Evolutionary conservation across 2,888 invertebrate genomes (phyloP).

Genomic region (Torymus texanus): DNA sequence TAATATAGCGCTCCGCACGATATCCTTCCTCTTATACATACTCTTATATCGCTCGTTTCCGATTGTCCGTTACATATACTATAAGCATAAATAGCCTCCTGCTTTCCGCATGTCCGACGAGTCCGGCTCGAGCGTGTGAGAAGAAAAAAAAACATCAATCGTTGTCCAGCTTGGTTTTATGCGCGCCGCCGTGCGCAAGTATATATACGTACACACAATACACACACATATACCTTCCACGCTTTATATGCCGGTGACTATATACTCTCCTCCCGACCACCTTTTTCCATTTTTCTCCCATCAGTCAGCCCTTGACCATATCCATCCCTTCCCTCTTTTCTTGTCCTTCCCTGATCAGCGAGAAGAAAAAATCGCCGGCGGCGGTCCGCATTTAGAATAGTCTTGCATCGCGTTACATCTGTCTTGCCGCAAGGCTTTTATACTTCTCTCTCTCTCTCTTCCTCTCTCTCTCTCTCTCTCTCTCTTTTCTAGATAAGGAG

Average conservation of each 20-base stretch:
- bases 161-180: neutral
- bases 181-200: neutral
- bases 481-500: neutral
- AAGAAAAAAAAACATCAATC: constrained; percentile 20
- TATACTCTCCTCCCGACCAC: neutral
- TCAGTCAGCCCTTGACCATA: neutral
- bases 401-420: neutral
- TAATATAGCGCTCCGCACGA: too few relatives aligned
- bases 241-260: neutral
- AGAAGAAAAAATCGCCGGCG: constrained; percentile 6
- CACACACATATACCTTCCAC: neutral
- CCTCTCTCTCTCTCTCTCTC: neutral
- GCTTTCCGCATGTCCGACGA: neutral
- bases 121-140: neutral
- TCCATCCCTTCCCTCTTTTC: neutral
- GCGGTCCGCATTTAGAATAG: constrained; percentile 2
- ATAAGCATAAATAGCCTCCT: too few relatives aligned
- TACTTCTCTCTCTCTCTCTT: neutral
- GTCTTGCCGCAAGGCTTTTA: neutral
- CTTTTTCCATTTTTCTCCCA: neutral
- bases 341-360: neutral
- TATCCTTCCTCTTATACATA: too few relatives aligned
- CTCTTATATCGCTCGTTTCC: too few relatives aligned
- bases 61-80: too few relatives aligned
- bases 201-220: neutral